Base-by-base conservation (phyloP, 2,888 invertebrate species). In the Ochropleura plecta region DNA sequence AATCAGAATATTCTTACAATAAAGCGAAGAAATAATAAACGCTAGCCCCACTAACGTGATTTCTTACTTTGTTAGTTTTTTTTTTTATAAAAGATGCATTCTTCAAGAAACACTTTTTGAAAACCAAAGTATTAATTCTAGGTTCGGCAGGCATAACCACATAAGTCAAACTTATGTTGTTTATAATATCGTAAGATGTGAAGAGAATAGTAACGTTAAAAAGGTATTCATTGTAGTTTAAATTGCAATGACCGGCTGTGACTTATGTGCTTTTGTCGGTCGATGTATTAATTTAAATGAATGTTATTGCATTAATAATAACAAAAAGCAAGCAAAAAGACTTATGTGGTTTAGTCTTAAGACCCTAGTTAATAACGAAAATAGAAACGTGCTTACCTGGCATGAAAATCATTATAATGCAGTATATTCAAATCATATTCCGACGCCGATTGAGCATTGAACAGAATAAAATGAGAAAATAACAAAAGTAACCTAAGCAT, bases 351-450 rank as follows among this genome's bases (percentile, higher is more conserved):
- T n/a, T n/a, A n/a, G n/a, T n/a, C n/a, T n/a, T n/a, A n/a, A n/a
- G n/a, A n/a, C n/a, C n/a, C n/a, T n/a, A n/a, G n/a, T n/a, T 3
- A 30, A 44, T 53, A 40, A 40, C 4, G 0, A 10, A 0, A 49
- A 30, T 18, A 40, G 55, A 67, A 53, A 16, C 40, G 16, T 8
- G 79, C 86, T 88, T 86, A 95, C 96, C 95, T 93, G 2, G 96
- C 96, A 86, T 95, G 95, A 83, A 95, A 95, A 84, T 96, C 95
- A 90, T 96, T 96, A 72, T 95, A 95, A 88, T 96, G 96, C 42
- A 96, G 78, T 76, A 96, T 94, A 81, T 95, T 96, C 53, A 96
- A 84, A 1, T 90, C 88, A 83, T 91, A 95, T 65, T 86, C 68
- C 0, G 44, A 55, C 5, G 48, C 81, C 70, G 78, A 85, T 81